phyloP scores from a whole-genome alignment of 2,888 invertebrate species.

The Chironomus tentans region DNA sequence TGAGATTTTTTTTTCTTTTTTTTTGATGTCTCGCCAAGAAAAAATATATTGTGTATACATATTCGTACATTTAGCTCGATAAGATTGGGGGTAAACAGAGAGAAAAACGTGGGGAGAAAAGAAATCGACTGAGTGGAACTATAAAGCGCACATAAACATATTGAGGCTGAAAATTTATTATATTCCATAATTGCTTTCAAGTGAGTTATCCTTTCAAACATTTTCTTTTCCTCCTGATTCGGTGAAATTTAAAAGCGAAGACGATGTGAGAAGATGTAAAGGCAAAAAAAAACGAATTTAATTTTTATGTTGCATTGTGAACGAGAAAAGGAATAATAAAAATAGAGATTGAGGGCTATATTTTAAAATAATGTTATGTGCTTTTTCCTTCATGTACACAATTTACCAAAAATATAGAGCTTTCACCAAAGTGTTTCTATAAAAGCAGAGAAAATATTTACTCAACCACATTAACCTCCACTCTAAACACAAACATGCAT shows the following conservation, averaged over 20 bases:
- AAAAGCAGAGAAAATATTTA: not conserved
- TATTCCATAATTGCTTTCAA: slow-evolving; percentile 18
- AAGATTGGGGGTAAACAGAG: no score
- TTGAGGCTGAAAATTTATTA: slow-evolving; percentile 14
- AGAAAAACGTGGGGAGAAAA: not conserved
- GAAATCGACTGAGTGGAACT: not conserved
- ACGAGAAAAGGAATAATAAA: no score
- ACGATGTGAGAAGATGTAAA: no score
- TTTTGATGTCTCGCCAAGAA: not conserved
- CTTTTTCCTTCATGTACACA: not conserved
- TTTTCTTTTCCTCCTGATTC: not conserved
- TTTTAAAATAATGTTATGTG: no score
- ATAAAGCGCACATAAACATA: slow-evolving; percentile 8
- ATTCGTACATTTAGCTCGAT: no score
- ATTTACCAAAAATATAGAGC: not conserved
- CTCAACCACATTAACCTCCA: not conserved
- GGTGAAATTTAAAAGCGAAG: not conserved
- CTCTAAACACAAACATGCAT: not conserved
- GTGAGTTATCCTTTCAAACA: slow-evolving; percentile 7
- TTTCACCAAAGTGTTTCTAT: not conserved
- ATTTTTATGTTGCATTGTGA: no score
- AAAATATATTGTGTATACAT: no score
- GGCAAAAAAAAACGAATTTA: no score
- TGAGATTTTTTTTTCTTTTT: no score
- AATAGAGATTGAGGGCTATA: no score